Base-by-base conservation (phyloP, 1,140 invertebrate genomes). In the Heliconius hermathena region DNA sequence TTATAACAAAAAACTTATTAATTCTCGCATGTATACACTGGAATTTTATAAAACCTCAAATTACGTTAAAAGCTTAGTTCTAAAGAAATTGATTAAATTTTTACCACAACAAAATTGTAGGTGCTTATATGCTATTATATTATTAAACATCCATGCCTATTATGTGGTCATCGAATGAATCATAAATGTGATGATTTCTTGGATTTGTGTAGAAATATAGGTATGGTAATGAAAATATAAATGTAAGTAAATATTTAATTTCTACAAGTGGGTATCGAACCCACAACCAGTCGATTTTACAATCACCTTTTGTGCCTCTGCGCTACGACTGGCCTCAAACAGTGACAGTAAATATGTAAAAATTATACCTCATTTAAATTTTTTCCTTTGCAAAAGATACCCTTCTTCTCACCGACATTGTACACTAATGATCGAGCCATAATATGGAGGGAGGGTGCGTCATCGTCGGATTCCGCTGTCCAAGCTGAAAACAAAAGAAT, bases 331-430 rank as follows among this genome's bases (percentile, higher is more conserved):
- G 33, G 5, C 33, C 33, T 33, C 33, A 8, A 36, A 6, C 33
- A 36, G 8, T 22, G 8, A 60, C 9, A 6, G 1, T 52, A 72
- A 41, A 38, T 20, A 38, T 38, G n/a, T n/a, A 41, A 8, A 71
- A 74, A 52, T 29, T 3, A 38, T 81, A 86, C 84, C 79, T 86
- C 84, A 36, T 81, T 79, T 77, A 92, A 72, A 85, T 93, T 91
- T 75, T 81, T 78, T 80, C 90, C 91, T 84, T 91, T 87, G 79
- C 92, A 93, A 74, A 89, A 93, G 33, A 93, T 93, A 33, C 88
- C 92, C 82, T 89, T 91, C 36, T 85, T 90, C 36, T 93, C 91
- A 1, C 88, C 89, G 13, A 87, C 88, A 38, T 92, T 89, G 85
- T 88, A 93, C 16, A 90, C 86, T 20, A 88, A 88, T 4, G 91